phyloP scores from a whole-genome alignment of 2,113 vertebrate species.

The Rhinoptilus africanus region DNA sequence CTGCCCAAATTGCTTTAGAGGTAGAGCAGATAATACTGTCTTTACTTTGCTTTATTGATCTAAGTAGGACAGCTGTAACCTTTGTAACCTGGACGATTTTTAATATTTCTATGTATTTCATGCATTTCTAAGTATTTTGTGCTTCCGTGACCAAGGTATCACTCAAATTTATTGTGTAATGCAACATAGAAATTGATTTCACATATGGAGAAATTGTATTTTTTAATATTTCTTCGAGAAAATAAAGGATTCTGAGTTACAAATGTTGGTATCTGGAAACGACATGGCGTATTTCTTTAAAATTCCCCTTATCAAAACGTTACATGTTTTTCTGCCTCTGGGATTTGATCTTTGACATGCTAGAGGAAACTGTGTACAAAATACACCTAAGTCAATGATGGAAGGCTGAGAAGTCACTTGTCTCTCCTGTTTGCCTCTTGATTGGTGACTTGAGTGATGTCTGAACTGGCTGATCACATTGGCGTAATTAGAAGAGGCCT shows the following conservation, averaged over 20 bases:
- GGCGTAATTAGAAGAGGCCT: not conserved
- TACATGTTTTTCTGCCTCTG: not conserved
- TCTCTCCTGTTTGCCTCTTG: not conserved
- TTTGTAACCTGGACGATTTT: not conserved
- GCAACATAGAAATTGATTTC: not conserved
- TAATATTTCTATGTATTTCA: not conserved
- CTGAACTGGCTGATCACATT: not conserved
- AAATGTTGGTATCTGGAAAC: not conserved
- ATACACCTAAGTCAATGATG: not conserved
- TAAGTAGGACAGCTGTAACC: not conserved
- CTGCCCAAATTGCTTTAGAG: constrained; percentile 89
- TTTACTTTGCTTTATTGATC: not conserved
- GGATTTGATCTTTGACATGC: not conserved
- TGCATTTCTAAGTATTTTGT: not conserved
- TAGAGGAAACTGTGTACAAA: not conserved
- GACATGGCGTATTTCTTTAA: not conserved
- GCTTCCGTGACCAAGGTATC: not conserved
- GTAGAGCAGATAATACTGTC: constrained; percentile 57
- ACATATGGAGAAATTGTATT: not conserved
- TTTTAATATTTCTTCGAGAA: not conserved
- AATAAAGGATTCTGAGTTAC: not conserved
- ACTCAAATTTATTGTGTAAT: not conserved
- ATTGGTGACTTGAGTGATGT: not conserved
- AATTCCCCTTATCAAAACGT: not conserved
- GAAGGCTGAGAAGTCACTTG: not conserved